phyloP scores from a whole-genome alignment of 1,140 invertebrate species.

The Bombus soroeensis region DNA sequence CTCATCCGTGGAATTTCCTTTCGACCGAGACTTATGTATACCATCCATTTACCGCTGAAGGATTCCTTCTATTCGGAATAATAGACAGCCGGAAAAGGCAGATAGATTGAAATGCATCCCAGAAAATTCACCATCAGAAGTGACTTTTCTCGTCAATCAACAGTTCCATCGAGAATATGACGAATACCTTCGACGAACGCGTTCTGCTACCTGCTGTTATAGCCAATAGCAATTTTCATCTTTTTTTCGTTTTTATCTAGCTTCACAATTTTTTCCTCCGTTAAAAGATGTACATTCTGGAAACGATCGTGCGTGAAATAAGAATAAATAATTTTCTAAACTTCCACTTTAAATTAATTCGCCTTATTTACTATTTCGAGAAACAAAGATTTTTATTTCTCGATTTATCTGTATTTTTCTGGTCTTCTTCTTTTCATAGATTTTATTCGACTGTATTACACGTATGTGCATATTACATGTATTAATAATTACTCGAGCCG shows the following conservation, averaged over 20 bases:
- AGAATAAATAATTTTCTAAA: not conserved
- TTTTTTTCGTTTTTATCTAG: no score
- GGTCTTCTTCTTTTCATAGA: not conserved
- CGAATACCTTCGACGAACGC: not conserved
- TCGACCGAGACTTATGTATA: conserved; percentile 9
- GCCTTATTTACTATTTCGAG: no score
- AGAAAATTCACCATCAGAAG: conserved; percentile 16
- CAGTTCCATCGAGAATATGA: not conserved
- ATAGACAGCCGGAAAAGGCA: conserved; percentile 34
- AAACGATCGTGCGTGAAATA: not conserved
- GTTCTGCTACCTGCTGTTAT: not conserved
- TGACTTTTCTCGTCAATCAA: conserved; percentile 17
- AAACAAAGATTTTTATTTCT: no score
- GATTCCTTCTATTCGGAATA: conserved; percentile 28
- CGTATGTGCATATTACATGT: rapidly evolving
- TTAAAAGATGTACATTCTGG: not conserved
- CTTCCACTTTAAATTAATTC: not conserved
- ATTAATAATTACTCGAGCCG: not conserved
- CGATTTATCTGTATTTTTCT: no score
- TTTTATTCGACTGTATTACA: not conserved
- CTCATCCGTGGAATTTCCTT: not conserved
- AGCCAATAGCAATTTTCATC: not conserved
- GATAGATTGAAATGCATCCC: conserved; percentile 22
- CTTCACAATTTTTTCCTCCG: rapidly evolving
- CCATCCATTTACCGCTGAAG: conserved; percentile 20